Evolutionary conservation across 2,888 invertebrate species (phyloP), one percentile per base, ranked within the genome.

Genomic region (Drosophila putrida): DNA sequence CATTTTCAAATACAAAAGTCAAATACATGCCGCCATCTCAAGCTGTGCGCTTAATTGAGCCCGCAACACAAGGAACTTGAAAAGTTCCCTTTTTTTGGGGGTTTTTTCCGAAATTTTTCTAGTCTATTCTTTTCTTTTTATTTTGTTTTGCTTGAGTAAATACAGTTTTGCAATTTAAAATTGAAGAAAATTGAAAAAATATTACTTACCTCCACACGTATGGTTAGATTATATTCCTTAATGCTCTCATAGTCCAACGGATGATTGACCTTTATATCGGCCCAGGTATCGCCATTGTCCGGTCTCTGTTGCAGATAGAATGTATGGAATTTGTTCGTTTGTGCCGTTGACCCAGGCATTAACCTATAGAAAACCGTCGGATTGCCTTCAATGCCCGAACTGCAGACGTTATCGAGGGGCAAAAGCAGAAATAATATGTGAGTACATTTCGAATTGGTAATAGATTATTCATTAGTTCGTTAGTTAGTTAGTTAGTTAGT

Each of bases 331-430:
- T 98, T 98, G 94, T 98, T 98, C 85, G 98, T 98, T 93, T 98
- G 98, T 6, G 98, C 97, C 62, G 98, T 98, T 36, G 98, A 98
- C 76, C 98, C 98, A 76, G 97, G 97, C 96, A 98, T 98, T 91
- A 98, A 93, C 72, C 97, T 96, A 93, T 98, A 98, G 94, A 97
- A 98, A 86, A 98, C 98, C 86, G 97, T 97, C 66, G 98, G 98
- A 93, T 98, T 98, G 93, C 97, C 97, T 93, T 98, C 97, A 93
- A 98, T 98, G 82, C 98, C 98, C 92, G 98, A 98, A 94, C 98
- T 98, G 82, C 82, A 88, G 82, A 86, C 80, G 85, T 55, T 63
- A 46, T 20, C 47, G 11, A 20, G 41, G 57, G 47, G 46, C 13
- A 28, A 20, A 13, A 25, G 13, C 11, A 41, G 28, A 35, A 43